Percentiles rank a stretch among this genome's conserved stretches.
These are phyloP conservation scores for Gryon sp. DNA, from an alignment of 1,140 invertebrate genomes.

Conservation along the genomic window DNA sequence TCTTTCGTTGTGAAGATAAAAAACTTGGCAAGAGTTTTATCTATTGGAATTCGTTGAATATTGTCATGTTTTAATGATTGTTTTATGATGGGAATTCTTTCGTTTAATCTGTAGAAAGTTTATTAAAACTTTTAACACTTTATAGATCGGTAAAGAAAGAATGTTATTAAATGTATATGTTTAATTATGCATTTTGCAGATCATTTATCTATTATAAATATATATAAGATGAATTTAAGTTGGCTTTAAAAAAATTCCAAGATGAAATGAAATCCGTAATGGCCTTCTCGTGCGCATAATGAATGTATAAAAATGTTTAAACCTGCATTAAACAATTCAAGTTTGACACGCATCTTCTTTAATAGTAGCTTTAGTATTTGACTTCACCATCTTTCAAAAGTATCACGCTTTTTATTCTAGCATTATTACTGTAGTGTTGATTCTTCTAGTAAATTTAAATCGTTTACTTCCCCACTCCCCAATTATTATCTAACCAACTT, in stretches of 20 bases:
- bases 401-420: constrained; percentile 38
- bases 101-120: too few relatives aligned
- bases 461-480: constrained; percentile 1
- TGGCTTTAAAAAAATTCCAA: too few relatives aligned
- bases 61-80: neutral
- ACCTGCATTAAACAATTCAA: constrained; percentile 44
- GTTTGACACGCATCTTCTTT: constrained; percentile 50
- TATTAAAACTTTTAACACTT: too few relatives aligned
- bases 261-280: too few relatives aligned
- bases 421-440: constrained; percentile 27
- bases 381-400: constrained; percentile 37
- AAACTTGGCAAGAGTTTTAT: neutral
- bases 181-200: too few relatives aligned
- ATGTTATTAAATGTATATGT: too few relatives aligned
- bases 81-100: neutral
- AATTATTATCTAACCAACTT: constrained; percentile 9
- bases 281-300: constrained; percentile 40
- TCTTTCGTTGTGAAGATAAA: neutral
- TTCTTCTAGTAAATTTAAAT: too few relatives aligned
- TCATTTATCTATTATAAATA: too few relatives aligned
- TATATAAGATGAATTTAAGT: too few relatives aligned
- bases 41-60: neutral
- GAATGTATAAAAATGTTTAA: constrained; percentile 41
- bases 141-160: too few relatives aligned
- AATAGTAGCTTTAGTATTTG: constrained; percentile 29